Percentiles rank a stretch among this genome's conserved stretches.
Conservation (phyloP, 2,797 vertebrate species). For the Craterocephalus amniculus region DNA sequence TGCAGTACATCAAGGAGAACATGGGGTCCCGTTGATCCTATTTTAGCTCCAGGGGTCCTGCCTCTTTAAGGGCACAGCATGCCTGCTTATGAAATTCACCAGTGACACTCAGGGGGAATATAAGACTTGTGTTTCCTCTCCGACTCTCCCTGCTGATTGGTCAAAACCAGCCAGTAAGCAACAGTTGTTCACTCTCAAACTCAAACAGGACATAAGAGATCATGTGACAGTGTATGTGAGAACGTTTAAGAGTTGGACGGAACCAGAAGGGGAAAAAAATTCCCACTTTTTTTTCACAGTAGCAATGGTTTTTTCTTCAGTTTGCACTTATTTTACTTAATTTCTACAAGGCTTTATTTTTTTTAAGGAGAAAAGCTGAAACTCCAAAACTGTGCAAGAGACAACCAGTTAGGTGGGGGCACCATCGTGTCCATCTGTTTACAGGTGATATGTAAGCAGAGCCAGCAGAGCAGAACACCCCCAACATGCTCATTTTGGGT, state of each 20-base stretch:
- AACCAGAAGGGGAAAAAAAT: slow-evolving; percentile 8
- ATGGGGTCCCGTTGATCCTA: slow-evolving; percentile 15
- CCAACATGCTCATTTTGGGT: slow-evolving; percentile 1
- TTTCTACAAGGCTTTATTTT: not conserved
- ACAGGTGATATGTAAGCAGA: slow-evolving; percentile 9
- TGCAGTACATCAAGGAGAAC: slow-evolving; percentile 28
- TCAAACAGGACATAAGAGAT: slow-evolving; percentile 48
- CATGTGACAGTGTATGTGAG: slow-evolving; percentile 51
- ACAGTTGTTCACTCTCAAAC: slow-evolving; percentile 48
- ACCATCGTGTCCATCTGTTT: too few relatives aligned
- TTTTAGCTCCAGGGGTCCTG: slow-evolving; percentile 40
- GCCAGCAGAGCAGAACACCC: slow-evolving; percentile 1
- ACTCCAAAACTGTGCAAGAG: not conserved
- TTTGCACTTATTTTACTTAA: not conserved
- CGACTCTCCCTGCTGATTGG: slow-evolving; percentile 60
- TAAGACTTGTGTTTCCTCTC: slow-evolving; percentile 54
- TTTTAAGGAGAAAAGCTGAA: not conserved
- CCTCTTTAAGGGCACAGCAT: slow-evolving; percentile 55
- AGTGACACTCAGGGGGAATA: slow-evolving; percentile 38
- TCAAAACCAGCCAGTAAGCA: slow-evolving; percentile 53
- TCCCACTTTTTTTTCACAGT: not conserved
- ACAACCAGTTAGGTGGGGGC: not conserved
- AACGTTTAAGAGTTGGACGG: slow-evolving; percentile 14
- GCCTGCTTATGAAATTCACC: slow-evolving; percentile 51
- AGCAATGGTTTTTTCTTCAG: not conserved